These are phyloP conservation scores for Sciurus carolinensis DNA, from an alignment of 2,797 vertebrate genomes.

Conservation along the genomic window DNA sequence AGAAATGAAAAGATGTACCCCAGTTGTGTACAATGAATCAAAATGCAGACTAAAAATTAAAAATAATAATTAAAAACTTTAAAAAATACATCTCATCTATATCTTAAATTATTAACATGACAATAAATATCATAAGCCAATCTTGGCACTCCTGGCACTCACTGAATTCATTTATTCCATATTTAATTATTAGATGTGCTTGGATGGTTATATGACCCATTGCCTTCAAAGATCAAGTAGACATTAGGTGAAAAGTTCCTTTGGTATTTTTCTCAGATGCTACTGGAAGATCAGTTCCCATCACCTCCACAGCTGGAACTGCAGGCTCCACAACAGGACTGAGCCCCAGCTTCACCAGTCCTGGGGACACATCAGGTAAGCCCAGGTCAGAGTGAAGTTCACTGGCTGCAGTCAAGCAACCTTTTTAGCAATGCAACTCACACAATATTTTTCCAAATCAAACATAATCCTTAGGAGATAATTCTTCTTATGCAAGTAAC, in stretches of 20 bases:
- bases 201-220: not conserved
- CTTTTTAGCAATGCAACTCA: not conserved
- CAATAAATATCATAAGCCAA: not conserved
- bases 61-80: no score
- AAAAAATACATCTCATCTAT: no score
- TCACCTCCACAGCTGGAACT: not conserved
- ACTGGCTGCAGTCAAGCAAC: not conserved
- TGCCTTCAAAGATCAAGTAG: accelerated
- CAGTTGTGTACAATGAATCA: no score
- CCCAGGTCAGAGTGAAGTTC: not conserved
- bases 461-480: not conserved
- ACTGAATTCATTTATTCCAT: not conserved
- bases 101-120: not conserved
- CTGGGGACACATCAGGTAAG: not conserved
- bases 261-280: not conserved
- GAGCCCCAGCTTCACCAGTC: not conserved
- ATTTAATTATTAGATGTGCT: not conserved
- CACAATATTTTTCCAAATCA: not conserved
- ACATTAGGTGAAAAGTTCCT: not conserved
- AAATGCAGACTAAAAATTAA: no score
- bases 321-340: not conserved
- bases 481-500: not conserved
- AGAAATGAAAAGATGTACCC: no score
- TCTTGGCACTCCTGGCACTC: not conserved
- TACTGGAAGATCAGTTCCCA: not conserved